Evolutionary conservation across 1,140 invertebrate species (phyloP).

Genomic region (Sipha flava): DNA sequence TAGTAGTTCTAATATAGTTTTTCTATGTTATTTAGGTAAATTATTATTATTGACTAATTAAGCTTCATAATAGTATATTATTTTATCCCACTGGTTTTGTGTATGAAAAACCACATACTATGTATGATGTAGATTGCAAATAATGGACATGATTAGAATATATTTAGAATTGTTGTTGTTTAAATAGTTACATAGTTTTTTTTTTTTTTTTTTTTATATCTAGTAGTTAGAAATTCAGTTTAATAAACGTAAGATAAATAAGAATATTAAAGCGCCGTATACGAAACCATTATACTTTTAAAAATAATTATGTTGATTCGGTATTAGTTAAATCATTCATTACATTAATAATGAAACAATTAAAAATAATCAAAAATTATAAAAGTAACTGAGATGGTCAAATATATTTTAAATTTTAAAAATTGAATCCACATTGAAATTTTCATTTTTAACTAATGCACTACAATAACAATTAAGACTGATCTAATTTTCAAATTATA

Average conservation of each 20-base stretch:
- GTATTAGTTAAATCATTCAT: background rate
- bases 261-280: background rate
- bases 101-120: background rate
- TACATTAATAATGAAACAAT: background rate
- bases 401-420: background rate
- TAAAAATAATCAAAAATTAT: background rate
- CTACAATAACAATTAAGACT: too few relatives aligned
- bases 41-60: background rate
- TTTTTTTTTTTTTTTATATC: background rate
- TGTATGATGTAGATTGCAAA: background rate
- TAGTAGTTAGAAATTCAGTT: background rate
- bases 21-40: background rate
- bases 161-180: background rate
- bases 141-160: background rate
- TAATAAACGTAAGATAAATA: background rate
- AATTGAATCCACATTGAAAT: too few relatives aligned
- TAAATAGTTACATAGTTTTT: background rate
- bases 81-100: background rate
- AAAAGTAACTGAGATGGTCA: background rate
- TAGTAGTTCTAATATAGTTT: too few relatives aligned
- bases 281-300: background rate
- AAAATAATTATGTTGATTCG: background rate
- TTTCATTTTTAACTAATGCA: too few relatives aligned
- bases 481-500: too few relatives aligned
- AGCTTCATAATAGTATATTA: background rate